Evolutionary conservation across 2,797 vertebrate genomes (phyloP).

Genomic region (Morus bassanus): DNA sequence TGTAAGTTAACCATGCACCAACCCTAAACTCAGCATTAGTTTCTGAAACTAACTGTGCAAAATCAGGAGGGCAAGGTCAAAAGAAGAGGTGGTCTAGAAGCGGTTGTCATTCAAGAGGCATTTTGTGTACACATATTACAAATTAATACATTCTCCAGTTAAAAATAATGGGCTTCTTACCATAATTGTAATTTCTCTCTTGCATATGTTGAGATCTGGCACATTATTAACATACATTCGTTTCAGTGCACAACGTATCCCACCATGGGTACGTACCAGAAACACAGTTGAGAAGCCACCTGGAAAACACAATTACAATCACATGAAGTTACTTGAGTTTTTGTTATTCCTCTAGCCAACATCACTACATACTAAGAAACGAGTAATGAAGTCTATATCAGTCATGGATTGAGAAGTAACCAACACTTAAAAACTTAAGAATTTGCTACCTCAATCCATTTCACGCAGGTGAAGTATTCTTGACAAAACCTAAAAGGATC

Average conservation of each 20-base stretch:
- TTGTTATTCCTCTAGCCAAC: neutral
- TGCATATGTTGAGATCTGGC: conserved; percentile 92
- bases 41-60: neutral
- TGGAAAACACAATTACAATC: conserved; percentile 27
- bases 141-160: neutral
- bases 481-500: accelerated
- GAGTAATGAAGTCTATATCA: accelerated
- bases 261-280: conserved; percentile 88
- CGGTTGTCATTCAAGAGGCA: no score
- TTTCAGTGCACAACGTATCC: conserved; percentile 91
- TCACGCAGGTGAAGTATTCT: neutral
- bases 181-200: conserved; percentile 97
- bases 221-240: conserved; percentile 96
- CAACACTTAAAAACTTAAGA: accelerated
- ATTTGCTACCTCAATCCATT: neutral
- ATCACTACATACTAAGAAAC: accelerated
- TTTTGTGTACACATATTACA: accelerated
- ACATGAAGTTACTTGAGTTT: neutral
- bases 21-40: no score
- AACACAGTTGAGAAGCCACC: conserved; percentile 98
- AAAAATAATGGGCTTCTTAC: conserved; percentile 69
- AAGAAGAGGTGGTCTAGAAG: neutral
- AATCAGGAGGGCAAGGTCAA: neutral
- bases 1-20: neutral
- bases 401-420: accelerated